Conservation (phyloP, 1,140 invertebrate genomes). For the Pseudomyrmex concolor region DNA sequence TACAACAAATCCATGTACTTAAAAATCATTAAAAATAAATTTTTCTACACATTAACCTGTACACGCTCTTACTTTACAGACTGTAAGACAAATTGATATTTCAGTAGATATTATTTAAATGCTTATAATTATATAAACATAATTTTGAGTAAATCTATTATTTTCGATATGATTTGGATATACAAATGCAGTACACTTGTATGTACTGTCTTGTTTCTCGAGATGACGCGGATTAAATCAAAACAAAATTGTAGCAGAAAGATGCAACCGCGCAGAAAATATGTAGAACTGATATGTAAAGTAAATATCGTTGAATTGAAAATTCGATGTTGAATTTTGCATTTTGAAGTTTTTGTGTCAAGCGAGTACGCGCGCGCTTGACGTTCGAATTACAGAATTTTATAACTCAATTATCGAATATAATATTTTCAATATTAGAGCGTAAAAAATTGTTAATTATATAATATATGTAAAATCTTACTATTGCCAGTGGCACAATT, state of each 20-base stretch:
- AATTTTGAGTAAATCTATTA: conserved; percentile 22
- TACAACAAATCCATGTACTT: no score
- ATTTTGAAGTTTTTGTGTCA: conserved; percentile 34
- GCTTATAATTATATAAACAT: background rate
- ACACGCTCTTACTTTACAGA: no score
- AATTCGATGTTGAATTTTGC: conserved; percentile 52
- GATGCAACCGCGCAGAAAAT: conserved; percentile 34
- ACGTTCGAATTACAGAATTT: conserved; percentile 26
- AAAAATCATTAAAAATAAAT: no score
- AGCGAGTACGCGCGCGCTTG: background rate
- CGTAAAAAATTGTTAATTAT: conserved; percentile 13
- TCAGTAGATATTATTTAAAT: background rate
- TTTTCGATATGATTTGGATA: conserved; percentile 5
- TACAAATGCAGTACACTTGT: background rate
- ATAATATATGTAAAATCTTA: background rate
- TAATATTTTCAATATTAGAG: conserved; percentile 25
- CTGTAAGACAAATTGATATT: background rate
- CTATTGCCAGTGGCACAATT: background rate
- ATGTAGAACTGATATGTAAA: conserved; percentile 13
- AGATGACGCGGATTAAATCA: background rate
- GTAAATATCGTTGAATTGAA: conserved; percentile 45
- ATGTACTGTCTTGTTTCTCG: conserved; percentile 7
- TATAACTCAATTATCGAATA: conserved; percentile 32
- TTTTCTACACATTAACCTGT: no score
- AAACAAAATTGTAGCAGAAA: background rate